Evolutionary conservation across 2,113 vertebrate species (phyloP).

Genomic region (Uria lomvia): DNA sequence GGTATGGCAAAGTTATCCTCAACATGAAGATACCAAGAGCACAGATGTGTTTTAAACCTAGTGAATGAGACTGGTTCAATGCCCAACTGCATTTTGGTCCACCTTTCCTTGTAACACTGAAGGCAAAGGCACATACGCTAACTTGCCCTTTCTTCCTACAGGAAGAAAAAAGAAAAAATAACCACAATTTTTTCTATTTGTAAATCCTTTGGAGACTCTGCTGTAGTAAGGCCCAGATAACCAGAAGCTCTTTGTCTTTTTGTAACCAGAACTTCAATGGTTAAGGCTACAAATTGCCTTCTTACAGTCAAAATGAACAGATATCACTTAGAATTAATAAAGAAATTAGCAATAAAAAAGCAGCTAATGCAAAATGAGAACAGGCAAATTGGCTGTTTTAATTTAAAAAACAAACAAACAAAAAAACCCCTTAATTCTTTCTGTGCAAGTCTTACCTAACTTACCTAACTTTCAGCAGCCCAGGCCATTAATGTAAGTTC

Average conservation of each 20-base stretch:
- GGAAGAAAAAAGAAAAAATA: not conserved
- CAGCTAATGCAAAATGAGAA: not conserved
- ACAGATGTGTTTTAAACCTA: not conserved
- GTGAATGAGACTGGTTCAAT: not conserved
- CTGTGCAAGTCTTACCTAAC: not conserved
- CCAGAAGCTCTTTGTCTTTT: not conserved
- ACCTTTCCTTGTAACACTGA: not conserved
- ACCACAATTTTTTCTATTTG: not conserved
- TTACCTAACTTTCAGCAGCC: not conserved
- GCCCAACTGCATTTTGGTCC: not conserved
- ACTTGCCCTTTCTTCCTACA: not conserved
- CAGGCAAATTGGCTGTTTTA: not conserved
- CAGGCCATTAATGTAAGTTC: not conserved
- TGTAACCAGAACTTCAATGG: not conserved
- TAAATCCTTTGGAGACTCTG: not conserved
- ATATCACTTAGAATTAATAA: not conserved
- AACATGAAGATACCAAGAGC: not conserved
- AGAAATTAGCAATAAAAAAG: not conserved
- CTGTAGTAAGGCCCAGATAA: not conserved
- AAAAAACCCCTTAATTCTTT: not conserved
- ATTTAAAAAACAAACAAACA: not conserved
- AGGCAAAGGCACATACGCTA: accelerated
- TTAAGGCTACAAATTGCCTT: not conserved
- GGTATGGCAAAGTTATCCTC: not conserved
- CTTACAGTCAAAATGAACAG: not conserved